phyloP scores from a whole-genome alignment of 35 echinoderm and acorn worm genomes.

The Amphiura filiformis region DNA sequence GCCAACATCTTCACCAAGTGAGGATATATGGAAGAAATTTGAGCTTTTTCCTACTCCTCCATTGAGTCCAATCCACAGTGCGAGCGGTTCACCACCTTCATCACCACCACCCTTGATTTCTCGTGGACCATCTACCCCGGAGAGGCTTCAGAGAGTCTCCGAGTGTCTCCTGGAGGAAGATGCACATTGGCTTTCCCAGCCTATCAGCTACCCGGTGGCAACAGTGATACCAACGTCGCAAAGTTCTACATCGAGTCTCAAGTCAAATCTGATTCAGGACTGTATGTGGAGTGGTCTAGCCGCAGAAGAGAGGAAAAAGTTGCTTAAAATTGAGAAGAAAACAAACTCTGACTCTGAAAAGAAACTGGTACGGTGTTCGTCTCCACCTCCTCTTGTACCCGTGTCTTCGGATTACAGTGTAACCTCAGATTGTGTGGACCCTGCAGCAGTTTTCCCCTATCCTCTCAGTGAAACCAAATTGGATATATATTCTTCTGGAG shows the following conservation, averaged over 20 bases:
- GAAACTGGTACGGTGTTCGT: background rate
- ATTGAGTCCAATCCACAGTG: conserved; percentile 62
- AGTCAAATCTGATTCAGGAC: conserved; percentile 83
- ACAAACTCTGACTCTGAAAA: conserved; percentile 7
- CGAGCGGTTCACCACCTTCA: background rate
- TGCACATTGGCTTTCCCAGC: conserved; percentile 43
- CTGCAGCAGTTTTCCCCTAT: conserved; percentile 93
- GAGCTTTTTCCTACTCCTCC: conserved; percentile 92
- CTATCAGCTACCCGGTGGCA: background rate
- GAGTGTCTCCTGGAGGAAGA: conserved; percentile 39
- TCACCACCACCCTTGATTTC: conserved; percentile 22
- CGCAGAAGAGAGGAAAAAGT: conserved; percentile 39
- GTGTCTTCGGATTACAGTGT: conserved; percentile 7
- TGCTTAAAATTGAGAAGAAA: conserved; percentile 41
- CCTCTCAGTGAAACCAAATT: conserved; percentile 74
- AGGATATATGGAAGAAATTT: conserved; percentile 99
- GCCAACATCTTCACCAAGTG: conserved; percentile 66
- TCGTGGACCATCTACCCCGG: background rate
- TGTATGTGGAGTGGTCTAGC: conserved; percentile 96
- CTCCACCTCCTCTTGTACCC: conserved; percentile 6
- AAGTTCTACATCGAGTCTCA: background rate
- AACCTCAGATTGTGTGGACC: conserved; percentile 88
- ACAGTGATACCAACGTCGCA: background rate
- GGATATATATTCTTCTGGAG: conserved; percentile 54
- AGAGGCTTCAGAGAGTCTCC: conserved; percentile 23